These are phyloP conservation scores for Hylia prasina DNA, from an alignment of 2,113 vertebrate species.

Conservation along the genomic window DNA sequence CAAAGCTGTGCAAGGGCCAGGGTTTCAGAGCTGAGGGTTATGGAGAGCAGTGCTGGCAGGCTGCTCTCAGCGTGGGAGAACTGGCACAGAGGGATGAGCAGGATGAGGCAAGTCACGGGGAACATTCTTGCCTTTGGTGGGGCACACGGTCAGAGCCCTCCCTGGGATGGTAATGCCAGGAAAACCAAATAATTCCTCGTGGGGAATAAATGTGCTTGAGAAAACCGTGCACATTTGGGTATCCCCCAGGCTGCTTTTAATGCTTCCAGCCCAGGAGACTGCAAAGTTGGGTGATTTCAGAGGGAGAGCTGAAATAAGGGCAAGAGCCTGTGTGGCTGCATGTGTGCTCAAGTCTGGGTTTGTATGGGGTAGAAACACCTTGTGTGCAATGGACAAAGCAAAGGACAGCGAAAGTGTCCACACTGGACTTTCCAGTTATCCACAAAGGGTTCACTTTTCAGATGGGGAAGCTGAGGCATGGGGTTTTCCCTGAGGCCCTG, in stretches of 20 bases:
- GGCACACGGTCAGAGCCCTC: not conserved
- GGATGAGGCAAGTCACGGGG: conserved; percentile 44
- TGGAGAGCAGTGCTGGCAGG: not conserved
- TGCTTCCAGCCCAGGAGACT: not conserved
- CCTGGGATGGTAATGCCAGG: rapidly evolving
- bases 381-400: not conserved
- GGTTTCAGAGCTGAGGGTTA: not conserved
- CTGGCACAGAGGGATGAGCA: conserved; percentile 47
- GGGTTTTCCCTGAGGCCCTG: not conserved
- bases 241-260: not conserved
- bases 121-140: conserved; percentile 63
- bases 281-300: not conserved
- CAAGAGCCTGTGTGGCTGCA: not conserved
- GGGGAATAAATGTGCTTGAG: rapidly evolving
- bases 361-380: rapidly evolving
- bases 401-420: not conserved
- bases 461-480: not conserved
- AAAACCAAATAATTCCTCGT: not conserved
- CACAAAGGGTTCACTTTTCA: not conserved
- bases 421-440: not conserved
- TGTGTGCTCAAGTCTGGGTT: not conserved
- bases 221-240: not conserved
- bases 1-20: not conserved
- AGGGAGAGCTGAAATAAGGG: not conserved
- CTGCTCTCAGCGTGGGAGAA: conserved; percentile 17